These are phyloP conservation scores for Gymnothorax reevesii DNA, from an alignment of 2,797 vertebrate genomes.

Conservation along the genomic window DNA sequence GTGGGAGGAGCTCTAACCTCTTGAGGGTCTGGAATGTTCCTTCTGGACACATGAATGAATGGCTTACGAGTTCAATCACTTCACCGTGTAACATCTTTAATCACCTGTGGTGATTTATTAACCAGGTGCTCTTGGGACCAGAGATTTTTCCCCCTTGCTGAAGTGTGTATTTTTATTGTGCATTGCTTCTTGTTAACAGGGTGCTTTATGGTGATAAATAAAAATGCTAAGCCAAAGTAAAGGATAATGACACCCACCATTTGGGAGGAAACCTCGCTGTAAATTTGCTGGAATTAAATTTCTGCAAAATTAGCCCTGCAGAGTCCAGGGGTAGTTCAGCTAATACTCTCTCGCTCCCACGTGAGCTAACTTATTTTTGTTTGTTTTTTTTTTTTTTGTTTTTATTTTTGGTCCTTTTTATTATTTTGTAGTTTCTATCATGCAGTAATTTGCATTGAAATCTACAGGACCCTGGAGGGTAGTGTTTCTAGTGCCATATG, in stretches of 20 bases:
- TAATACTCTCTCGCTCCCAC: conserved; percentile 44
- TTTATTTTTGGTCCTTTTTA: conserved; percentile 39
- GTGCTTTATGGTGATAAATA: conserved; percentile 55
- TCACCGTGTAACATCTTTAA: conserved; percentile 1
- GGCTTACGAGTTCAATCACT: background rate
- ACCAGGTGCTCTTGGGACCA: conserved; percentile 8
- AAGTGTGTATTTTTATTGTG: conserved; percentile 61
- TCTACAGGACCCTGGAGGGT: conserved; percentile 30
- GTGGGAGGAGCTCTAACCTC: background rate
- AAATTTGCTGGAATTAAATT: conserved; percentile 60
- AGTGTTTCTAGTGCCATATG: conserved; percentile 51
- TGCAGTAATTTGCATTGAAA: conserved; percentile 40
- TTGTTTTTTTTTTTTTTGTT: conserved; percentile 34
- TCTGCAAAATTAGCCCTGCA: conserved; percentile 67
- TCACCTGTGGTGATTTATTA: conserved; percentile 7
- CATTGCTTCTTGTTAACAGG: conserved; percentile 58
- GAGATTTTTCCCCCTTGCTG: conserved; percentile 25
- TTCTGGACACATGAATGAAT: background rate
- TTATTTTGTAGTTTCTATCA: conserved; percentile 42
- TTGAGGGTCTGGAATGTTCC: background rate
- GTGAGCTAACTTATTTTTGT: conserved; percentile 38
- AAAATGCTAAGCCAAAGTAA: conserved; percentile 69
- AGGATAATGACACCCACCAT: conserved; percentile 55
- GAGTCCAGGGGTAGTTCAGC: conserved; percentile 43
- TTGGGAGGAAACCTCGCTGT: conserved; percentile 49